Percentiles rank a stretch among this genome's conserved stretches.
phyloP scores from a whole-genome alignment of 1,140 invertebrate genomes.

The Pseudomyrmex dendroicus region DNA sequence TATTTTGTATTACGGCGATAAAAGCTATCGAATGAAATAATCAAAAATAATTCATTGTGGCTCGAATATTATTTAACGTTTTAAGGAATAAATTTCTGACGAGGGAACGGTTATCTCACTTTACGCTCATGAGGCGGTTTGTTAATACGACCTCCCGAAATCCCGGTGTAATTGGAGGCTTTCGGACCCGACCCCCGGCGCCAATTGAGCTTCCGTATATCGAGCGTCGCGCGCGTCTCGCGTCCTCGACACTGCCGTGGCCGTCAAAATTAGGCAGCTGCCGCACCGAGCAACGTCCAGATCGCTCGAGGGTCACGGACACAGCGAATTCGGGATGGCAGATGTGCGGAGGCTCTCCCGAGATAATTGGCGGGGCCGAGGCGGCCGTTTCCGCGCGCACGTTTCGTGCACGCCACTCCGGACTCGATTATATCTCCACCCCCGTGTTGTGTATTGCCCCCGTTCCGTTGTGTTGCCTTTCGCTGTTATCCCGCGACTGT shows the following conservation, averaged over 20 bases:
- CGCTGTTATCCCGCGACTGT: constrained; percentile 20
- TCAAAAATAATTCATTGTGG: neutral
- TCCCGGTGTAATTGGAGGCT: constrained; percentile 34
- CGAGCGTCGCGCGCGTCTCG: constrained; percentile 26
- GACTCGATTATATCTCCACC: constrained; percentile 50
- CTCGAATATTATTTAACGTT: neutral
- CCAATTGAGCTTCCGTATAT: constrained; percentile 58
- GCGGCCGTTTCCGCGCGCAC: constrained; percentile 18
- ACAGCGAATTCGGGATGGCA: constrained; percentile 48
- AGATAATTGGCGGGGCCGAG: constrained; percentile 49
- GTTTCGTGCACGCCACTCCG: constrained; percentile 23
- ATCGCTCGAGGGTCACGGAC: constrained; percentile 58
- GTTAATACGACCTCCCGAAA: constrained; percentile 40
- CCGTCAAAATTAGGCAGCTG: constrained; percentile 64
- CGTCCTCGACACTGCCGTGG: constrained; percentile 33
- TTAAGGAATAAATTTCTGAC: constrained; percentile 5
- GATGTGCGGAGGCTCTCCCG: constrained; percentile 33
- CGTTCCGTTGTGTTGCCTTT: constrained; percentile 7
- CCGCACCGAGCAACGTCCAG: constrained; percentile 12
- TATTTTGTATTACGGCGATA: neutral
- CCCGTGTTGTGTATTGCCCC: constrained; percentile 5
- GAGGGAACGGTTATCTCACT: neutral
- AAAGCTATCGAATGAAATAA: neutral
- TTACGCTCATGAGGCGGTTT: constrained; percentile 11
- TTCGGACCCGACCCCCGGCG: neutral